These are phyloP conservation scores for Diprion similis DNA, from an alignment of 1,140 invertebrate genomes.

Conservation along the genomic window DNA sequence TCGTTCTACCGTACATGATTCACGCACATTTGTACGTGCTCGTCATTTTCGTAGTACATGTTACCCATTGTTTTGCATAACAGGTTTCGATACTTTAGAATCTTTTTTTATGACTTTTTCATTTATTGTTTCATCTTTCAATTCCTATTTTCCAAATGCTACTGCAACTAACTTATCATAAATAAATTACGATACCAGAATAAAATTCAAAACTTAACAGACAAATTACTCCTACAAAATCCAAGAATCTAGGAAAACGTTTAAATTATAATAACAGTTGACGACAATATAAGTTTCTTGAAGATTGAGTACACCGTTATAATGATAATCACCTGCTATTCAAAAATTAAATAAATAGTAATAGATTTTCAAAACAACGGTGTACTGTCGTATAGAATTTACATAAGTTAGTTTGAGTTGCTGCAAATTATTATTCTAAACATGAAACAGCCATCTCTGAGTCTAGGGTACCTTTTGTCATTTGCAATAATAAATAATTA, in stretches of 20 bases:
- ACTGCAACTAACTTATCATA: not conserved
- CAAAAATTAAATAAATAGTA: not conserved
- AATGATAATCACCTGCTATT: not conserved
- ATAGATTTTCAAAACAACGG: not conserved
- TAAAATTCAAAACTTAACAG: not conserved
- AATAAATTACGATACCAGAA: not conserved
- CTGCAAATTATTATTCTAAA: constrained; percentile 15
- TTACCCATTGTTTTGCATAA: not conserved
- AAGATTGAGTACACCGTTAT: not conserved
- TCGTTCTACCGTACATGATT: constrained; percentile 16
- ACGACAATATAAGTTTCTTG: not conserved
- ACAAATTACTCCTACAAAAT: not conserved
- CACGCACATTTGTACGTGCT: constrained; percentile 6
- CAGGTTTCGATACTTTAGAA: not conserved
- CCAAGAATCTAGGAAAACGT: not conserved
- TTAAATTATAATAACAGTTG: not conserved
- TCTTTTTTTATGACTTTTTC: not conserved
- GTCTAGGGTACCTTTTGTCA: constrained; percentile 2
- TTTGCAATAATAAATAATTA: constrained; percentile 5
- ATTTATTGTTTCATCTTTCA: not conserved
- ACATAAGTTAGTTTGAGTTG: not conserved
- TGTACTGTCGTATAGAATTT: not conserved
- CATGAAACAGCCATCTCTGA: constrained; percentile 3
- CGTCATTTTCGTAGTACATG: not conserved
- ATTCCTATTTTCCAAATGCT: not conserved